Base-by-base conservation (phyloP, 1,140 invertebrate species). In the Zaprionus davidi region DNA sequence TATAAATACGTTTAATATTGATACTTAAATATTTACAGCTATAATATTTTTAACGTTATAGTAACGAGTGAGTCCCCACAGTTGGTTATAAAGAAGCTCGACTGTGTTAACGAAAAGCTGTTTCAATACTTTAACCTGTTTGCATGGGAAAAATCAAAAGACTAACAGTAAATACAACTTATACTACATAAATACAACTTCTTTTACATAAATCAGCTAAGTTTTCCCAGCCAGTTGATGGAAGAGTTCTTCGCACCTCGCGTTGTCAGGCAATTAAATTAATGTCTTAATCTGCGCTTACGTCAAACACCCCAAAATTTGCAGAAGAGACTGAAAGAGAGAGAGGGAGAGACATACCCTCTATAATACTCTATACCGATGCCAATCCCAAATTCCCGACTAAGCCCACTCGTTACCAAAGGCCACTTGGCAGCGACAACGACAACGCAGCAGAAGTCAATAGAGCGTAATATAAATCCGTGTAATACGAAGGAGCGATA, bases 401-500 rank as follows among this genome's bases (percentile, higher is more conserved):
- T 80, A 71, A 78, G 80, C 78, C 80, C 78, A 81, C 80, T 82
- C 71, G 66, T 73, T 67, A 65, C 59, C 79, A 79, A 81, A 75
- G 78, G 76, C 78, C 85, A 90, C 85, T 88, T 85, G 86, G 76
- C 76, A 22, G 73, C 74, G 75, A 73, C 76, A 73, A 70, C 41
- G 36, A 28, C 57, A 71, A 69, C 41, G 41, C 36, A 77, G 77
- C 81, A 91, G 70, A 91, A 91, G 88, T 91, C 88, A 91, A 91
- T 91, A 91, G 88, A 91, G 85, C 88, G 90, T 91, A 91, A 91
- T 90, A 82, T 68, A 91, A 84, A 91, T 88, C 88, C 84, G 70
- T 90, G 85, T 91, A 91, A 91, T 82, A 20, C 81, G 51, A 26
- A n/a, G 20, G 34, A 63, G 36, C 46, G 7, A 55, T 11, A 15